phyloP scores from a whole-genome alignment of 2,797 vertebrate genomes.

The Coregonus ussuriensis region DNA sequence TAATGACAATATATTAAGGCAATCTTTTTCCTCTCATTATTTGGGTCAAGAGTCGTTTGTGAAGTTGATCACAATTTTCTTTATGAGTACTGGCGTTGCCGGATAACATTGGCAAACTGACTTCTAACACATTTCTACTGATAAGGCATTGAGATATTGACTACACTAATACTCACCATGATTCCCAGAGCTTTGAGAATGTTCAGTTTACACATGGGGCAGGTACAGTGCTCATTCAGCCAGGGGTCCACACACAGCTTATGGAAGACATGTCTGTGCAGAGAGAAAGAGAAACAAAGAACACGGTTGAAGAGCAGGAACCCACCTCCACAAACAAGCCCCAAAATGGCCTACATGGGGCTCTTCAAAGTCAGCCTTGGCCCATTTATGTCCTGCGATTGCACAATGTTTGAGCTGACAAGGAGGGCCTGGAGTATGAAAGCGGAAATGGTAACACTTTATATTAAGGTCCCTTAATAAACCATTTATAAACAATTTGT shows the following conservation, averaged over 20 bases:
- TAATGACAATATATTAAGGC: background rate
- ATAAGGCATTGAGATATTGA: background rate
- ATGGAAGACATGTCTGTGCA: constrained; percentile 93
- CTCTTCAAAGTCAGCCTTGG: constrained; percentile 30
- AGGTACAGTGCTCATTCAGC: constrained; percentile 96
- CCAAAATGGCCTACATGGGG: constrained; percentile 17
- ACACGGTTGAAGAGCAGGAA: constrained; percentile 13
- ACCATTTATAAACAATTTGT: too few relatives aligned
- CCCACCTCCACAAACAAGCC: constrained; percentile 8
- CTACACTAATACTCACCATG: constrained; percentile 80
- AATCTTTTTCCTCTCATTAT: background rate
- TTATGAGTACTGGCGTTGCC: too few relatives aligned
- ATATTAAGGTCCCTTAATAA: too few relatives aligned
- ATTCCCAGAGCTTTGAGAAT: constrained; percentile 97
- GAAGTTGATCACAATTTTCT: too few relatives aligned
- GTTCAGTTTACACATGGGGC: constrained; percentile 98
- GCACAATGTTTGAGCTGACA: constrained; percentile 32
- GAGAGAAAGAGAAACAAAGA: background rate
- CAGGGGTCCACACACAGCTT: constrained; percentile 97
- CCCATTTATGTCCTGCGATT: constrained; percentile 17
- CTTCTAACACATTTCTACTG: background rate
- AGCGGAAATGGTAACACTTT: background rate
- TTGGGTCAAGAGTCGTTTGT: background rate
- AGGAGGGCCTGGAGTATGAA: constrained; percentile 15
- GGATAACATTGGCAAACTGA: too few relatives aligned